These are phyloP conservation scores for Sinodicranocentrus sp. DNA, from an alignment of 2,888 invertebrate species.

Conservation along the genomic window DNA sequence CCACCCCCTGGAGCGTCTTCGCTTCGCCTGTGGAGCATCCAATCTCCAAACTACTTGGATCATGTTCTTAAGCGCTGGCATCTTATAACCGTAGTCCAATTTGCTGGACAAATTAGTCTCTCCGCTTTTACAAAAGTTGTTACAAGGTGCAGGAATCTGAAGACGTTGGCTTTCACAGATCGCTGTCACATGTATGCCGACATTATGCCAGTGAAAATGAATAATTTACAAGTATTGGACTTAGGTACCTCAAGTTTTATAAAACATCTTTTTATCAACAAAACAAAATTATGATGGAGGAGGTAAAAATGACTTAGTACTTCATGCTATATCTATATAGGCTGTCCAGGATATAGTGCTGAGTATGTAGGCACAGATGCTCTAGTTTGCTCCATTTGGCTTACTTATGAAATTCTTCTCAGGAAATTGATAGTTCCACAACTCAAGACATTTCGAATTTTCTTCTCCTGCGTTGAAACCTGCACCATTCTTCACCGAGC, in stretches of 20 bases:
- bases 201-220: constrained; percentile 19
- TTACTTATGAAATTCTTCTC: constrained; percentile 35
- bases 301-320: no score
- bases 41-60: constrained; percentile 30
- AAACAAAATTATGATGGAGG: no score
- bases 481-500: constrained; percentile 25
- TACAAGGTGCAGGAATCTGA: constrained; percentile 33
- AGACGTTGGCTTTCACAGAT: constrained; percentile 28
- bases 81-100: constrained; percentile 10
- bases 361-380: constrained; percentile 34
- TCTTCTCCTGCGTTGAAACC: constrained; percentile 31
- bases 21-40: constrained; percentile 37
- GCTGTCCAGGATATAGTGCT: constrained; percentile 28
- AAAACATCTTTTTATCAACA: no score
- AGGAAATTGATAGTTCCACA: constrained; percentile 25
- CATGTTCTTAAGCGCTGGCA: constrained; percentile 11
- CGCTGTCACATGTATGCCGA: constrained; percentile 36
- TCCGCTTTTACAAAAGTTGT: constrained; percentile 36
- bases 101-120: constrained; percentile 46
- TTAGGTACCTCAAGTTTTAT: constrained; percentile 29
- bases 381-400: constrained; percentile 20
- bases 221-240: constrained; percentile 23
- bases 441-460: constrained; percentile 33
- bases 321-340: no score
- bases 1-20: constrained; percentile 45